Base-by-base conservation (phyloP, 1,140 invertebrate species). In the Camponotus pennsylvanicus region DNA sequence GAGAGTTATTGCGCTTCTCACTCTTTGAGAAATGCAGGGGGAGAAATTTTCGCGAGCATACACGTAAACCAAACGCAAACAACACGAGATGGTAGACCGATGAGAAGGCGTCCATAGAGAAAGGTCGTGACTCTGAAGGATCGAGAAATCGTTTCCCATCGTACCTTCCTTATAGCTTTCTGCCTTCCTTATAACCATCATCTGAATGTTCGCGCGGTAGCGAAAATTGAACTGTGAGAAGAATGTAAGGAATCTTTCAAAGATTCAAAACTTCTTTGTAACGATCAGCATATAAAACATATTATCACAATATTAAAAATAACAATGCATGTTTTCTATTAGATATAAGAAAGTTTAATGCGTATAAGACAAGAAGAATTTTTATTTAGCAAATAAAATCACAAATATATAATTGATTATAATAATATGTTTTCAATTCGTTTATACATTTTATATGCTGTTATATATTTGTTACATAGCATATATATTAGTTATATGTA, bases 111-210 rank as follows among this genome's bases (percentile, higher is more conserved):
- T 82, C 52, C 15, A 64, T 69, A 64, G 21, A 49, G 80, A 77
- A 45, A 85, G 45, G 45, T 85, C 82, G 63, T 85, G 82, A 78
- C 82, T 85, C 82, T 34, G 71, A 52, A 63, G 59, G 49, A 85
- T 75, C 82, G 73, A 52, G 61, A 76, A 85, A 85, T 63, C 61
- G 45, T 84, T 84, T 84, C 80, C 32, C 57, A 45, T 63, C 57
- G 78, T 77, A 66, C 45, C 82, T 85, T 85, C 63, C 73, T 85
- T 85, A 85, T 78, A 34, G 73, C 61, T 78, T 83, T 78, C 61
- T 49, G 66, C 73, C 73, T 85, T 52, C 49, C 49, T 52, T 18
- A 52, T 18, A 52, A 15, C 59, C 45, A 64, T 82, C 67, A 21
- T 66, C 45, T 45, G 59, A 85, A 85, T 66, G 75, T 49, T 40